phyloP scores from a whole-genome alignment of 2,113 vertebrate species.

The Takifugu flavidus region DNA sequence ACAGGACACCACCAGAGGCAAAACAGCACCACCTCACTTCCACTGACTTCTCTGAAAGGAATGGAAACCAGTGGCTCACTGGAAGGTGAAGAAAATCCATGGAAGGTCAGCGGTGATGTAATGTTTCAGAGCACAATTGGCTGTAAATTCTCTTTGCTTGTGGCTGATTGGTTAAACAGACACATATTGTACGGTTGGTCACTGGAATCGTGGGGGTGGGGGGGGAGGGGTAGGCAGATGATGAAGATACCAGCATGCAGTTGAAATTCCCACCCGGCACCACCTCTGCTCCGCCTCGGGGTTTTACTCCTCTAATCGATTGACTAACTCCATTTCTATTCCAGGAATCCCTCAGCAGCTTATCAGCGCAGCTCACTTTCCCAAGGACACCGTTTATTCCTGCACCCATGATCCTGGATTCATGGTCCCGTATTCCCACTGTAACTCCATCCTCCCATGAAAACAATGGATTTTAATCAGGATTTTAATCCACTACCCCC shows the following conservation, averaged over 20 bases:
- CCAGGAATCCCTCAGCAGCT: constrained; percentile 49
- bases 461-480: background rate
- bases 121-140: background rate
- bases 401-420: constrained; percentile 33
- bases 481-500: no score
- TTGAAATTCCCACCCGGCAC: constrained; percentile 24
- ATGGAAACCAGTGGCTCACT: constrained; percentile 9
- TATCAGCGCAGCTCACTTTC: constrained; percentile 51
- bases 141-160: constrained; percentile 1
- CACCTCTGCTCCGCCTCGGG: constrained; percentile 36
- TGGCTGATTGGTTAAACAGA: constrained; percentile 10
- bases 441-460: background rate
- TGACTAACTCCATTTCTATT: constrained; percentile 49
- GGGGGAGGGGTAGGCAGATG: constrained; percentile 33
- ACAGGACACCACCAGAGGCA: background rate
- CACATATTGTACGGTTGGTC: constrained; percentile 18
- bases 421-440: constrained; percentile 27
- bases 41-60: background rate
- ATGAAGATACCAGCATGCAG: constrained; percentile 45
- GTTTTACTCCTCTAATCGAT: constrained; percentile 54
- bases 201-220: constrained; percentile 13
- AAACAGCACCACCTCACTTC: background rate
- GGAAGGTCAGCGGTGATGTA: constrained; percentile 2
- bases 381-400: constrained; percentile 47
- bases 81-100: constrained; percentile 1